phyloP scores from a whole-genome alignment of 2,113 vertebrate genomes.

The Paracanthobrama guichenoti region DNA sequence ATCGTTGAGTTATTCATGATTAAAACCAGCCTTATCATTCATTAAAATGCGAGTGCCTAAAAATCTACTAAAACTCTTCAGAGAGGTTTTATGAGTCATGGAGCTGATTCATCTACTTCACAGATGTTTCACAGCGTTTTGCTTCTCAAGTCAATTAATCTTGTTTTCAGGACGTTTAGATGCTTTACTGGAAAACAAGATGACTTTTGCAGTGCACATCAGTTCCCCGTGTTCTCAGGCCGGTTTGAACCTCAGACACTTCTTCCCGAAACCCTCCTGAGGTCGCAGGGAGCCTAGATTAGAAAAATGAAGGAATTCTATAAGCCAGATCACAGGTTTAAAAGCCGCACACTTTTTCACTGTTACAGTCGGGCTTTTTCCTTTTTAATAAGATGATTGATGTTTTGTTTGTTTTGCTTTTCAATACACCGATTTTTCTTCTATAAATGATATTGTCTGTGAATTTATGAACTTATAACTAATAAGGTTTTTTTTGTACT shows the following conservation, averaged over 20 bases:
- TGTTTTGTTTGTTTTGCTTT: conserved; percentile 50
- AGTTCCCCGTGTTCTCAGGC: conserved; percentile 24
- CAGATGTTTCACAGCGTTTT: background rate
- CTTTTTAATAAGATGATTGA: conserved; percentile 58
- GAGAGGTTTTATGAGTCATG: background rate
- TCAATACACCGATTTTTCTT: conserved; percentile 49
- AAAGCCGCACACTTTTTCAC: conserved; percentile 44
- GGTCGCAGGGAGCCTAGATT: conserved; percentile 15
- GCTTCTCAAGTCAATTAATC: background rate
- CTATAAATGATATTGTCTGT: conserved; percentile 58
- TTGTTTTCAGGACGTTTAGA: background rate
- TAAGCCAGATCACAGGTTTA: conserved; percentile 43
- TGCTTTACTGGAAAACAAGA: background rate
- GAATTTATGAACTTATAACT: conserved; percentile 59
- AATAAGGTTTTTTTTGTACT: conserved; percentile 46
- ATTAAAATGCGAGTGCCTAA: conserved; percentile 7
- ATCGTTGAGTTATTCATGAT: background rate
- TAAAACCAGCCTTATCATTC: background rate
- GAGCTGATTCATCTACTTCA: background rate
- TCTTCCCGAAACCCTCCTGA: conserved; percentile 1
- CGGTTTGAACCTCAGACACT: conserved; percentile 26
- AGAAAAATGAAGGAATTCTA: conserved; percentile 48
- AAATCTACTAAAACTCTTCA: background rate
- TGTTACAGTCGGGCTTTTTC: conserved; percentile 36
- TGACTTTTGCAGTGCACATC: background rate